phyloP scores from a whole-genome alignment of 2,888 invertebrate species.

The Chymomyza amoena region DNA sequence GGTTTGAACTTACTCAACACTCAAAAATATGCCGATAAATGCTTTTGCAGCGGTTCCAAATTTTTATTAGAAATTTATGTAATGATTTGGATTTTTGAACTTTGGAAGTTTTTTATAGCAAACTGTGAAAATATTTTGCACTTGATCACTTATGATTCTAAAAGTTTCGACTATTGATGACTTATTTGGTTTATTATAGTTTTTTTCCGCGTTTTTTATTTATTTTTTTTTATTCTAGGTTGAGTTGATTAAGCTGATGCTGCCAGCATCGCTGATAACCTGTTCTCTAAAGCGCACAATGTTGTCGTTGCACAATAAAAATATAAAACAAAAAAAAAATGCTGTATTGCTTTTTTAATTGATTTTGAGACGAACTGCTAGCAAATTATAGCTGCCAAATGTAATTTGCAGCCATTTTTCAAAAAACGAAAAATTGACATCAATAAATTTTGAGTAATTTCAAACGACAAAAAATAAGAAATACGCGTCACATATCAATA shows the following conservation, averaged over 20 bases:
- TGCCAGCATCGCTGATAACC: constrained; percentile 52
- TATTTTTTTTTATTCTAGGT: neutral
- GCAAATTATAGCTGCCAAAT: constrained; percentile 53
- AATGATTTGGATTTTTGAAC: no score
- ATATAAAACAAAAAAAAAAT: constrained; percentile 45
- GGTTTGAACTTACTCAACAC: no score
- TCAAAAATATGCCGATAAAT: no score
- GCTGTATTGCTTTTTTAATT: constrained; percentile 51
- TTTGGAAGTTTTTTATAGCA: no score
- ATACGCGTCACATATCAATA: constrained; percentile 6
- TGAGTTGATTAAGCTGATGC: constrained; percentile 40
- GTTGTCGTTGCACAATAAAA: constrained; percentile 61
- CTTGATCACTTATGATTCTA: neutral
- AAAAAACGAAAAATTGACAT: constrained; percentile 56
- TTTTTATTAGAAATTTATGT: no score
- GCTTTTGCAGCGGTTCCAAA: no score
- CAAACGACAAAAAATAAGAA: constrained; percentile 21
- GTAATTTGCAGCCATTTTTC: constrained; percentile 57
- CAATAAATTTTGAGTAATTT: constrained; percentile 44
- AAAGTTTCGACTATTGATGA: constrained; percentile 1
- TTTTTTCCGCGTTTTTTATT: constrained; percentile 7
- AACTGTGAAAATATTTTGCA: neutral
- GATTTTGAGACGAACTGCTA: constrained; percentile 54
- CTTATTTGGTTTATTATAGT: neutral
- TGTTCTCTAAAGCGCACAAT: constrained; percentile 51